Evolutionary conservation across 2,113 vertebrate genomes (phyloP).

Genomic region (Hyaena hyaena): DNA sequence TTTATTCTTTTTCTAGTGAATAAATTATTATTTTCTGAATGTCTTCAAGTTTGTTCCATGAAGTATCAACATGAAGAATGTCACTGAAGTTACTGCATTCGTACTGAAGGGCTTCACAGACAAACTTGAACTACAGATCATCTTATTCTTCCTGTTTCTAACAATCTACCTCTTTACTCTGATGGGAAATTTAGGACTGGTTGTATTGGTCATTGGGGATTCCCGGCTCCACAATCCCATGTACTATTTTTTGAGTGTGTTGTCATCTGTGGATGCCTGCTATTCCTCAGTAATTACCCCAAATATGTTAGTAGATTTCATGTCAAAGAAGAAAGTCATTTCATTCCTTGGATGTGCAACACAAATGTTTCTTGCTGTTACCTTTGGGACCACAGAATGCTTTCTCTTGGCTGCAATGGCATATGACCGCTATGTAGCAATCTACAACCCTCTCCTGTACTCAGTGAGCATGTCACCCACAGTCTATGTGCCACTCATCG

Average conservation of each 20-base stretch:
- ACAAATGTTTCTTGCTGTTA: not conserved
- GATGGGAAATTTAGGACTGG: constrained; percentile 20
- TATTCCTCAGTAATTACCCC: constrained; percentile 53
- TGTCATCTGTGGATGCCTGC: constrained; percentile 57
- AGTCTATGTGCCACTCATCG: not conserved
- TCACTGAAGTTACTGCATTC: not conserved
- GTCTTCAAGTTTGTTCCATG: not conserved
- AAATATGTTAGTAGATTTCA: constrained; percentile 39
- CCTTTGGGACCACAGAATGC: constrained; percentile 5
- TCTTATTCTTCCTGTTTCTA: constrained; percentile 52
- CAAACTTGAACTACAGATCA: not conserved
- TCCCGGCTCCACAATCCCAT: constrained; percentile 46
- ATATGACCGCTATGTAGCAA: not conserved
- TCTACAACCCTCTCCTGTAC: not conserved
- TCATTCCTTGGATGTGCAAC: not conserved
- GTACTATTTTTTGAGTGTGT: constrained; percentile 46
- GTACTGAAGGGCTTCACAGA: constrained; percentile 37
- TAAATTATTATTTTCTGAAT: not conserved
- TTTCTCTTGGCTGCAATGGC: constrained; percentile 56
- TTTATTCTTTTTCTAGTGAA: not conserved
- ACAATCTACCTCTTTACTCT: constrained; percentile 54
- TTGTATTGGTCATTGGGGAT: not conserved
- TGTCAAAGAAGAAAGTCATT: not conserved
- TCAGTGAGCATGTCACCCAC: not conserved
- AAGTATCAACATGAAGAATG: not conserved